These are phyloP conservation scores for Leucoraja erinaceus DNA, from an alignment of 2,113 vertebrate genomes.

Conservation along the genomic window DNA sequence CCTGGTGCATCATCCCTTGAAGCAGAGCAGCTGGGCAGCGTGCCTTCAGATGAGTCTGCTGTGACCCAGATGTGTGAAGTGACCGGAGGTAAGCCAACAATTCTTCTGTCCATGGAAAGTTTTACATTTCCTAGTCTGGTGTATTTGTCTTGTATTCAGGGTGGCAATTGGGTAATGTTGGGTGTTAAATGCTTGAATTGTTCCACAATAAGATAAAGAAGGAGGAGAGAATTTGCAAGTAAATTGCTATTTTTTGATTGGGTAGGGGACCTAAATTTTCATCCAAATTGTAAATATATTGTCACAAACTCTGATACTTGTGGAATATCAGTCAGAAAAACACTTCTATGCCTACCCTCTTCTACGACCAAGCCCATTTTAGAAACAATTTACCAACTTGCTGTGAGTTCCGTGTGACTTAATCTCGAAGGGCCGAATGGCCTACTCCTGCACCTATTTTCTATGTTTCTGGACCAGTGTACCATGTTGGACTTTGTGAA, in stretches of 20 bases:
- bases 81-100: constrained; percentile 74
- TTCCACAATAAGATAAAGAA: neutral
- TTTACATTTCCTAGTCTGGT: neutral
- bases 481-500: no score
- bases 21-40: constrained; percentile 86
- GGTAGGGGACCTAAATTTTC: no score
- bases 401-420: no score
- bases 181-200: neutral
- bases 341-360: no score
- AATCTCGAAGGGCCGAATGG: no score
- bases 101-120: neutral
- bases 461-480: no score
- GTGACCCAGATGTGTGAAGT: constrained; percentile 99
- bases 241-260: neutral
- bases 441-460: no score
- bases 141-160: neutral
- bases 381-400: no score
- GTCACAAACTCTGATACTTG: no score
- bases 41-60: constrained; percentile 89
- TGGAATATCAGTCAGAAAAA: no score
- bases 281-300: no score
- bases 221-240: neutral
- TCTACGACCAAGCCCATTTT: no score
- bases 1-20: constrained; percentile 82
- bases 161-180: neutral